Conservation (phyloP, 2,888 invertebrate species). For the Cryptocephalus primarius region DNA sequence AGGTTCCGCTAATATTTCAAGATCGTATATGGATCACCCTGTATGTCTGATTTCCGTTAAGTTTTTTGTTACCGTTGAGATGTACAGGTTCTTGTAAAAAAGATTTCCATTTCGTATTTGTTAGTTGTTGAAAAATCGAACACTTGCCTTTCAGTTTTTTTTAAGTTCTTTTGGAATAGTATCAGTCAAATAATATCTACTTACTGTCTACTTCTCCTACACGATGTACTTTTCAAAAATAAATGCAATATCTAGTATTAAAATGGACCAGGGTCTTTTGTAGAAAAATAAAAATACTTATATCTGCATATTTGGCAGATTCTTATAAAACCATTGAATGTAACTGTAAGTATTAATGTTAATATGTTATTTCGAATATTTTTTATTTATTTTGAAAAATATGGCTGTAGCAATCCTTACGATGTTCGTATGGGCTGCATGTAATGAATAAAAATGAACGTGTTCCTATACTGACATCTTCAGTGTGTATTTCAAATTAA, state of each 20-base stretch:
- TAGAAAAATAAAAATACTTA: conserved; percentile 8
- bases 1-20: too few relatives aligned
- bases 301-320: background rate
- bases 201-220: conserved; percentile 11
- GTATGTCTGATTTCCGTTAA: too few relatives aligned
- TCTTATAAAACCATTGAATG: background rate
- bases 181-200: conserved; percentile 7
- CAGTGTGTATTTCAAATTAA: conserved; percentile 31
- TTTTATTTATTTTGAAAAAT: conserved; percentile 30
- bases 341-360: conserved; percentile 29
- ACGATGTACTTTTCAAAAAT: conserved; percentile 13
- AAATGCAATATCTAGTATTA: conserved; percentile 30
- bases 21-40: too few relatives aligned
- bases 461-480: conserved; percentile 38
- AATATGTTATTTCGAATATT: conserved; percentile 35
- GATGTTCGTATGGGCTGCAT: conserved; percentile 34
- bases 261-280: conserved; percentile 34
- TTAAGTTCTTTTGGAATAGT: background rate
- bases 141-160: too few relatives aligned
- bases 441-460: conserved; percentile 29
- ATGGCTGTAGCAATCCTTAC: conserved; percentile 34
- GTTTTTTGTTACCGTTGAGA: too few relatives aligned
- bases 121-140: too few relatives aligned
- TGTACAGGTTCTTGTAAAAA: too few relatives aligned
- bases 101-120: too few relatives aligned